Evolutionary conservation across 35 echinoderm and acorn worm genomes (phyloP).

Genomic region (Holothuria glaberrima): DNA sequence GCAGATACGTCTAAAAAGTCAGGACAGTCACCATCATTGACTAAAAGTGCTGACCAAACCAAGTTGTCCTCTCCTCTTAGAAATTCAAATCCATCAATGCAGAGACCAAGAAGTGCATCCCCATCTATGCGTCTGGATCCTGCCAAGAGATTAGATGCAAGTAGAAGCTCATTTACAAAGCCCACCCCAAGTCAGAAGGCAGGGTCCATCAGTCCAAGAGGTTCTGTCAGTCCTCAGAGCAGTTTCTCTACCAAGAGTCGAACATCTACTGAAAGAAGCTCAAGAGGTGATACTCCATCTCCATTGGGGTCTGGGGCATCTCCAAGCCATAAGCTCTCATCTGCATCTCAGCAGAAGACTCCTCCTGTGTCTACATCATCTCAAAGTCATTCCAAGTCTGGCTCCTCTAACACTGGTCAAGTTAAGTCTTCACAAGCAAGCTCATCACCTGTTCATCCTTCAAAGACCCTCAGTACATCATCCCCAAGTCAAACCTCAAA

Average conservation of each 20-base stretch:
- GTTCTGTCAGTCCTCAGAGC: slow-evolving; percentile 34
- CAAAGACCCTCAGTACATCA: not conserved
- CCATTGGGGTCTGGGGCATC: slow-evolving; percentile 17
- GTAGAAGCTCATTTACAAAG: slow-evolving; percentile 37
- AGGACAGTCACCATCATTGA: not conserved
- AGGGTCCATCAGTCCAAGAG: slow-evolving; percentile 42
- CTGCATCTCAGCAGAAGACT: slow-evolving; percentile 16
- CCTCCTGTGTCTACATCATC: slow-evolving; percentile 1
- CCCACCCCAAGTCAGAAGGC: slow-evolving; percentile 29
- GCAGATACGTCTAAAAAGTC: not conserved
- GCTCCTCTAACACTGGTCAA: slow-evolving; percentile 2
- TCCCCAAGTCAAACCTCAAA: slow-evolving; percentile 7
- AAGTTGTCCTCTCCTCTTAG: slow-evolving; percentile 15
- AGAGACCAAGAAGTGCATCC: slow-evolving; percentile 36
- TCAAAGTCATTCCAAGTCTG: slow-evolving; percentile 6
- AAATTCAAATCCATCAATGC: not conserved
- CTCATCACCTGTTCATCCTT: not conserved
- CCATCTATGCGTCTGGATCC: slow-evolving; percentile 39
- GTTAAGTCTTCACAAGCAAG: not conserved
- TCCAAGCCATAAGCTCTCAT: slow-evolving; percentile 15
- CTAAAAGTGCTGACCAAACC: not conserved
- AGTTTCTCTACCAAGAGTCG: not conserved
- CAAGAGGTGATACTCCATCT: slow-evolving; percentile 2
- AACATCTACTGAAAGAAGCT: slow-evolving; percentile 9
- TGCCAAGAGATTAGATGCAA: slow-evolving; percentile 27